Conservation (phyloP, 1,140 invertebrate species). For the Phymorhynchus buccinoides region DNA sequence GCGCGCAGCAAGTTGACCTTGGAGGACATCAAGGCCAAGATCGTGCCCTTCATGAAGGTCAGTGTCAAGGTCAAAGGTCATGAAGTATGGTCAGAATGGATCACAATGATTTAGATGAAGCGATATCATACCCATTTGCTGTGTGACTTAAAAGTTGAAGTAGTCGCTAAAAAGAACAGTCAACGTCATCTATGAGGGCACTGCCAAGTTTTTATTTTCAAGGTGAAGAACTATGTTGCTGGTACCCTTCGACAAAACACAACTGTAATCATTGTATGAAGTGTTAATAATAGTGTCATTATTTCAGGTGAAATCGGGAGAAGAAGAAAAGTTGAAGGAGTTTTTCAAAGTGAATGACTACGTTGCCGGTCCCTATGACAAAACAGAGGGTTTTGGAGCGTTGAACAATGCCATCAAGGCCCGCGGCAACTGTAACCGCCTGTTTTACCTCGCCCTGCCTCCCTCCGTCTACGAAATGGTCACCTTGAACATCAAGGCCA, state of each 20-base stretch:
- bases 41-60: slow-evolving; percentile 86
- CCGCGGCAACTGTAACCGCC: slow-evolving; percentile 75
- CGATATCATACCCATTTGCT: too few species aligned
- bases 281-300: too few species aligned
- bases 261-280: too few species aligned
- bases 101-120: too few species aligned
- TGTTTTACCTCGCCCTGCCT: slow-evolving; percentile 98
- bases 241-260: too few species aligned
- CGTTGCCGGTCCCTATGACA: slow-evolving; percentile 88
- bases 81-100: too few species aligned
- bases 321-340: slow-evolving; percentile 84
- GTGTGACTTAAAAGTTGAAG: too few species aligned
- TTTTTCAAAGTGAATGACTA: slow-evolving; percentile 94
- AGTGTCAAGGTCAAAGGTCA: too few species aligned
- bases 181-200: too few species aligned
- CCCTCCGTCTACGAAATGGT: slow-evolving; percentile 94
- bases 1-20: slow-evolving; percentile 89
- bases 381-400: slow-evolving; percentile 84
- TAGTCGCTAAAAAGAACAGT: too few species aligned
- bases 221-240: too few species aligned
- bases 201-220: too few species aligned
- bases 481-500: slow-evolving; percentile 87
- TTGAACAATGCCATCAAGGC: slow-evolving; percentile 85
- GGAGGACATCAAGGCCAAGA: slow-evolving; percentile 79
- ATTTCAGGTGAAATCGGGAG: slow-evolving; percentile 79